A percentile compares a stretch with the other conserved stretches of the same genome.
These are phyloP conservation scores for Microhierax caerulescens DNA, from an alignment of 2,797 vertebrate genomes.

Conservation along the genomic window DNA sequence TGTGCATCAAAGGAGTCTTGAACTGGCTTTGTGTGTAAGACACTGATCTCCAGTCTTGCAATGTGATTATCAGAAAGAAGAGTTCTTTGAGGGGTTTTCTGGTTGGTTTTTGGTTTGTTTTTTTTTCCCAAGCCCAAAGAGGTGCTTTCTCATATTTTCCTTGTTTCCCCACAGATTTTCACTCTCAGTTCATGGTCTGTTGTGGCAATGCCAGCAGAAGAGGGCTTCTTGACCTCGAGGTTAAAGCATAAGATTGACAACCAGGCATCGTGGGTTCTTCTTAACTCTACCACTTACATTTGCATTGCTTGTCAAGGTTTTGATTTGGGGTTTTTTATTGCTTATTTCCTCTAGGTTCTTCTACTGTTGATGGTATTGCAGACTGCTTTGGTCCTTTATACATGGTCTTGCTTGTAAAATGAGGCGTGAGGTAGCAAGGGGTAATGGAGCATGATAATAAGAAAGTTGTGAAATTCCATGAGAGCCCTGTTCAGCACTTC, in stretches of 20 bases:
- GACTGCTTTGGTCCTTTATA: slow-evolving; percentile 11
- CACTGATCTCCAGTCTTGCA: not conserved
- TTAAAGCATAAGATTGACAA: slow-evolving; percentile 69
- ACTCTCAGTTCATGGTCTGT: slow-evolving; percentile 68
- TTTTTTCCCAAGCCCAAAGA: not conserved
- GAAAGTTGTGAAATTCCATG: not conserved
- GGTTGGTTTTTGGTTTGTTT: no score
- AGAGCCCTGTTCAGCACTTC: slow-evolving; percentile 35
- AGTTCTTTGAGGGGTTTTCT: slow-evolving; percentile 31
- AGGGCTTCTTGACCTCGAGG: slow-evolving; percentile 61
- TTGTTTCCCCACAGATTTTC: slow-evolving; percentile 71
- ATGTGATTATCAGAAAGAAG: not conserved
- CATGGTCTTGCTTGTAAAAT: slow-evolving; percentile 47
- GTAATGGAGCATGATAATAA: slow-evolving; percentile 12
- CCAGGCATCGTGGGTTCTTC: slow-evolving; percentile 64
- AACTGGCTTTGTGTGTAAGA: not conserved
- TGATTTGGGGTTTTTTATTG: not conserved
- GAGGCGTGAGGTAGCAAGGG: slow-evolving; percentile 17
- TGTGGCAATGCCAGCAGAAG: slow-evolving; percentile 68
- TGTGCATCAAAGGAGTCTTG: not conserved
- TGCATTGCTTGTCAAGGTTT: slow-evolving; percentile 44
- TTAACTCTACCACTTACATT: slow-evolving; percentile 53
- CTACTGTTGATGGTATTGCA: not conserved
- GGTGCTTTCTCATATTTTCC: slow-evolving; percentile 63
- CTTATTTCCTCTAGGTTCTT: slow-evolving; percentile 25